phyloP scores from a whole-genome alignment of 2,888 invertebrate species.

The Lepidonotus clava region DNA sequence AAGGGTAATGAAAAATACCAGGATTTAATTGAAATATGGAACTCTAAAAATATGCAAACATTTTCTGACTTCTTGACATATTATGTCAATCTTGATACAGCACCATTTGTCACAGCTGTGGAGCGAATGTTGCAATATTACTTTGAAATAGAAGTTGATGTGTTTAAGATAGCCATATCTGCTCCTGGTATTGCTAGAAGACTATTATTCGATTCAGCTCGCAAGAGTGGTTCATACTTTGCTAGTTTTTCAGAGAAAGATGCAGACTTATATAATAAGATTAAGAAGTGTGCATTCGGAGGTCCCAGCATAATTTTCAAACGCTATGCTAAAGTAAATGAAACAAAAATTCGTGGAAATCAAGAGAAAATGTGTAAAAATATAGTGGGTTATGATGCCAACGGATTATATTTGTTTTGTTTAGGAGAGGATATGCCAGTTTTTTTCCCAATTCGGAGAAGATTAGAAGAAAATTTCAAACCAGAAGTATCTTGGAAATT shows the following conservation, averaged over 20 bases:
- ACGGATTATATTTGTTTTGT: neutral
- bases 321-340: neutral
- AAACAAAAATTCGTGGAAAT: conserved; percentile 12
- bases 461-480: neutral
- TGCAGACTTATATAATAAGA: neutral
- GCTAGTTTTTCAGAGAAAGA: neutral
- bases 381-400: neutral
- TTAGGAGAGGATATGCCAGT: neutral
- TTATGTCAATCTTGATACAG: conserved; percentile 31
- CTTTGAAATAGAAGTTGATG: conserved; percentile 12
- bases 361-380: neutral
- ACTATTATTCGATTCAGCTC: neutral
- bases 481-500: neutral
- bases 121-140: neutral
- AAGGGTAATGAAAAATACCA: neutral
- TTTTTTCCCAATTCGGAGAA: neutral
- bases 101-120: conserved; percentile 20
- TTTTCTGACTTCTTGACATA: neutral
- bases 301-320: neutral
- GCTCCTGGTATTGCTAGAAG: conserved; percentile 29
- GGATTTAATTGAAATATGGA: neutral
- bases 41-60: neutral
- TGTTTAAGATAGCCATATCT: conserved; percentile 30
- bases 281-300: neutral
- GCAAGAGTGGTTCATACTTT: neutral